A percentile compares a stretch with the other conserved stretches of the same genome.
These are phyloP conservation scores for Hetaerina americana DNA, from an alignment of 1,140 invertebrate genomes.

Conservation along the genomic window DNA sequence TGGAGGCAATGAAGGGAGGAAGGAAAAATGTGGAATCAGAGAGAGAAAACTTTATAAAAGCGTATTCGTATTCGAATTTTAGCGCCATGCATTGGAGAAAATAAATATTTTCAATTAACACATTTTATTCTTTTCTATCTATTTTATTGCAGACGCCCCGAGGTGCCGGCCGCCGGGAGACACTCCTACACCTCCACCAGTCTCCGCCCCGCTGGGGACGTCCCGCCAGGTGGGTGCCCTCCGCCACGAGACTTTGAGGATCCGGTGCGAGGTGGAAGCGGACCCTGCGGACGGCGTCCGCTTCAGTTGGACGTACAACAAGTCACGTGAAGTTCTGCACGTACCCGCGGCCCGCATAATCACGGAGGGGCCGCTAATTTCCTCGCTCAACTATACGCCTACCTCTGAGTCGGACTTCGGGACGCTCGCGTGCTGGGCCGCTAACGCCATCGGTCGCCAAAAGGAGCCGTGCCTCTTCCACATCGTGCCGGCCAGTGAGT, in stretches of 20 bases:
- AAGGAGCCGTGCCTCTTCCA: constrained; percentile 66
- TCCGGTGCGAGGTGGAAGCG: constrained; percentile 69
- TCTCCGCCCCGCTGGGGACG: not conserved
- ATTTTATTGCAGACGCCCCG: not conserved
- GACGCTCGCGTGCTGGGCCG: constrained; percentile 73
- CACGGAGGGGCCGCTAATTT: constrained; percentile 45
- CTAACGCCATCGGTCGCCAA: constrained; percentile 67
- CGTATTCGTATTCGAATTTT: no score
- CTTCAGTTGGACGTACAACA: constrained; percentile 72
- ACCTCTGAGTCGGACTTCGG: constrained; percentile 55
- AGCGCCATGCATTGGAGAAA: not conserved
- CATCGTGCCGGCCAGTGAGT: constrained; percentile 66
- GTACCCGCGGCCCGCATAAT: constrained; percentile 41
- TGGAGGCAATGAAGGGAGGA: no score
- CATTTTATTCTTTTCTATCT: not conserved
- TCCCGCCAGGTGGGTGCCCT: constrained; percentile 42
- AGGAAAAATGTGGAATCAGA: no score
- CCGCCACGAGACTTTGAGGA: constrained; percentile 42
- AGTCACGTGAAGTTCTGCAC: constrained; percentile 47
- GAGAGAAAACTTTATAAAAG: no score
- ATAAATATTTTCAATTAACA: constrained; percentile 9
- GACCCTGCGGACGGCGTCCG: constrained; percentile 45
- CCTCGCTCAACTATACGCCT: constrained; percentile 50
- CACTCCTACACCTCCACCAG: not conserved
- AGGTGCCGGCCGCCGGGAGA: not conserved